Evolutionary conservation across 2,797 vertebrate genomes (phyloP).

Genomic region (Lateolabrax maculatus): DNA sequence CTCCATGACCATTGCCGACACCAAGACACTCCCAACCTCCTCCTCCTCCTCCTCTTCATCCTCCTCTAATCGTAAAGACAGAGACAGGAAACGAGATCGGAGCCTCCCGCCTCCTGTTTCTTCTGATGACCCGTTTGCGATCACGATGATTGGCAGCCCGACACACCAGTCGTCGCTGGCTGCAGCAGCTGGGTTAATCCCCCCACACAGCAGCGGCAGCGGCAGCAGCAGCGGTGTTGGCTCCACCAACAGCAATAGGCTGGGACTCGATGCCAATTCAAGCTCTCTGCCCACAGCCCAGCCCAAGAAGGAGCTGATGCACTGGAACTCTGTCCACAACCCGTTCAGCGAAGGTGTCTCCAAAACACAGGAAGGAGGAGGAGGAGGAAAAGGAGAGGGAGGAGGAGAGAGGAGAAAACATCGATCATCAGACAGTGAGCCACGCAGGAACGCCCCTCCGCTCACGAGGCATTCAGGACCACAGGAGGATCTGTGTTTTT

Average conservation of each 20-base stretch:
- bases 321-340: slow-evolving; percentile 87
- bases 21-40: slow-evolving; percentile 74
- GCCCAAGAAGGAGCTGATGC: slow-evolving; percentile 79
- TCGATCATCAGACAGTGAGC: slow-evolving; percentile 75
- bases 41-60: slow-evolving; percentile 71
- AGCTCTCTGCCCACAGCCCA: slow-evolving; percentile 62
- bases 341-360: slow-evolving; percentile 80
- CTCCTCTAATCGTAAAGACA: slow-evolving; percentile 76
- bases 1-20: slow-evolving; percentile 54
- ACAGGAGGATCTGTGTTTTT: slow-evolving; percentile 87
- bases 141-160: slow-evolving; percentile 88
- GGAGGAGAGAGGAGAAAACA: slow-evolving; percentile 77
- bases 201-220: slow-evolving; percentile 45
- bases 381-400: slow-evolving; percentile 52
- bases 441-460: slow-evolving; percentile 81
- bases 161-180: slow-evolving; percentile 84
- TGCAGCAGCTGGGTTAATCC: slow-evolving; percentile 52
- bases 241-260: slow-evolving; percentile 40
- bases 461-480: slow-evolving; percentile 86
- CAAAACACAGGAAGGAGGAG: slow-evolving; percentile 64
- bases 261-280: slow-evolving; percentile 34
- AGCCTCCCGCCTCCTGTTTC: slow-evolving; percentile 81
- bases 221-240: background rate
- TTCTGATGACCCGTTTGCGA: slow-evolving; percentile 86
- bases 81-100: slow-evolving; percentile 81